Base-by-base conservation (phyloP, 2,797 vertebrate species). In the Catharus ustulatus region DNA sequence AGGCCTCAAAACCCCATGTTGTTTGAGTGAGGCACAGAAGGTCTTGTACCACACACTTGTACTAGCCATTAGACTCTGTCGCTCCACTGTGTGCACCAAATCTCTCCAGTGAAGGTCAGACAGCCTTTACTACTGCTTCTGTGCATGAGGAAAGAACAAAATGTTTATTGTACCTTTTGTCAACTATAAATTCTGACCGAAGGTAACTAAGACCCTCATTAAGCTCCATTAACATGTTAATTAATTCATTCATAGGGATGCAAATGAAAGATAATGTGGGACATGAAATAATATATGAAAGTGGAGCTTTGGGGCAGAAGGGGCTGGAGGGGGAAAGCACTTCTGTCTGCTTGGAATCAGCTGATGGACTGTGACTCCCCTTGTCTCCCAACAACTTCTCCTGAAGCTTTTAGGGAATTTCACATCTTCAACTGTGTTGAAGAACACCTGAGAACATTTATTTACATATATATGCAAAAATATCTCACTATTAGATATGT, bases 401-500 rank as follows among this genome's bases (percentile, higher is more conserved):
- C 34, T 57, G 27, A 51, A 30, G 14, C 1, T 11, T 51, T 43
- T 29, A 18, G 11, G 24, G 11, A n/a, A 16, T 5, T 29, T 49
- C 20, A 16, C 0, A 1, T 11, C 5, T 69, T 6, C 42, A 29
- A 2, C 16, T 38, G 11, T 34, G 3, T 38, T 69, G n/a, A 29
- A 63, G 23, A 45, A 45, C 8, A 57, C 5, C 11, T 57, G 23
- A 8, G 8, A 34, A 83, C n/a, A 57, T 36, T 43, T 17, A 21
- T 75, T 32, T 45, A 7, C 20, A 20, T 45, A 23, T 34, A 24
- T 27, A 27, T 54, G 15, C 45, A 21, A 23, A 15, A 64, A 20
- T 30, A 34, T 42, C 5, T 80, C 0, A 0, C 22, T 62, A 32
- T 62, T 76, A 49, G 48, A 24, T 30, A 15, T 19, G 8, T 58